These are phyloP conservation scores for Galeopsomyia nigrocyanea DNA, from an alignment of 2,888 invertebrate species.

Conservation along the genomic window DNA sequence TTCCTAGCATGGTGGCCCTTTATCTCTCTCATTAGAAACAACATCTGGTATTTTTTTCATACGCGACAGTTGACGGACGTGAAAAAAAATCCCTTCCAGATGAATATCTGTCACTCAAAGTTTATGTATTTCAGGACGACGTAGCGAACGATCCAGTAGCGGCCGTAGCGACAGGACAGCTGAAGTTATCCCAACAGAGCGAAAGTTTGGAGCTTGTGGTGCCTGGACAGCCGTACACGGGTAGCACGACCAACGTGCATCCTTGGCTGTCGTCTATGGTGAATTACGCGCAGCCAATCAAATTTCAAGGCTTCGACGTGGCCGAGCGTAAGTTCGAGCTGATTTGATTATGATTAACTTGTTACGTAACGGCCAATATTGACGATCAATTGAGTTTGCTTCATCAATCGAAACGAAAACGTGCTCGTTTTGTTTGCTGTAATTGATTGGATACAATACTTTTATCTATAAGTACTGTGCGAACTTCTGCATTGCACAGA, in stretches of 20 bases:
- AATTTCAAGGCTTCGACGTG: constrained; percentile 97
- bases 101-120: no score
- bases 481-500: no score
- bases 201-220: constrained; percentile 71
- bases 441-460: background rate
- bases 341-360: background rate
- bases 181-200: constrained; percentile 67
- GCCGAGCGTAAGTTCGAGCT: constrained; percentile 84
- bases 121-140: constrained; percentile 49
- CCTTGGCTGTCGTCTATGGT: constrained; percentile 99
- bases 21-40: background rate
- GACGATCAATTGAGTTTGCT: no score
- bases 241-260: constrained; percentile 98
- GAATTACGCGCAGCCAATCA: constrained; percentile 99
- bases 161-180: constrained; percentile 61
- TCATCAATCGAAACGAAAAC: no score
- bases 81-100: no score
- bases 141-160: constrained; percentile 64
- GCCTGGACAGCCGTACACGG: constrained; percentile 86
- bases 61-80: no score
- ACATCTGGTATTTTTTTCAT: background rate
- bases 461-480: no score
- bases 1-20: constrained; percentile 42
- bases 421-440: constrained; percentile 10
- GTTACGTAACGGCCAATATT: no score